Base-by-base conservation (phyloP, 2,888 invertebrate species). In the Philonicus albiceps region DNA sequence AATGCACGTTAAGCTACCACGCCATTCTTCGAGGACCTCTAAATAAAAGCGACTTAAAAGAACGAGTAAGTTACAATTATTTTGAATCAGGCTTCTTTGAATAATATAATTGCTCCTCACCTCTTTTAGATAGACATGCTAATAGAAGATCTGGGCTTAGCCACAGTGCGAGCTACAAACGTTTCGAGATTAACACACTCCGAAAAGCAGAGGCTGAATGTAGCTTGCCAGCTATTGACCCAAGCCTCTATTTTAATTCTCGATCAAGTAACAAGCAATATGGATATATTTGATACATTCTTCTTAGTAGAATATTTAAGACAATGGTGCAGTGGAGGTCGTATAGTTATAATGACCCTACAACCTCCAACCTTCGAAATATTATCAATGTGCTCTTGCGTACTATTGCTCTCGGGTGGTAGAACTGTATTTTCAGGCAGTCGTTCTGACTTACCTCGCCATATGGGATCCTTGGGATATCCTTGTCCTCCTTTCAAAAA, bases 401-500 rank as follows among this genome's bases (percentile, higher is more conserved):
- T 98, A 83, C 94, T 97, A 53, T 92, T 98, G 88, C 94, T 98
- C 88, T 98, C 98, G 16, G 97, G 97, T 16, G 98, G 98, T 53
- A 94, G 98, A 89, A 95, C 98, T 13, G 97, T 98, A 94, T 98
- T 96, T 92, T 97, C 97, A 90, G 98, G 98, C 53, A 95, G 96
- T 89, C 94, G 98, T 90, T 94, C 96, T 90, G 97, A 98, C 91
- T 96, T 98, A 96, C 95, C 98, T 91, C 96, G 97, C 90, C 98
- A 98, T 93, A 98, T 98, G 93, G 96, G 96, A 85, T 95, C 95
- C 83, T 93, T 94, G 88, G 98, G 98, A 90, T 98, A 98, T 93
- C 98, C 98, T 2, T 98, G 98, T 92, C 98, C 98, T 16, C 96
- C 98, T 0, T 98, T 97, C 92, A 98, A 98, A 93, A 98, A 98